Percentiles rank a stretch among this genome's conserved stretches.
These are phyloP conservation scores for Balaeniceps rex DNA, from an alignment of 2,113 vertebrate genomes.

Conservation along the genomic window DNA sequence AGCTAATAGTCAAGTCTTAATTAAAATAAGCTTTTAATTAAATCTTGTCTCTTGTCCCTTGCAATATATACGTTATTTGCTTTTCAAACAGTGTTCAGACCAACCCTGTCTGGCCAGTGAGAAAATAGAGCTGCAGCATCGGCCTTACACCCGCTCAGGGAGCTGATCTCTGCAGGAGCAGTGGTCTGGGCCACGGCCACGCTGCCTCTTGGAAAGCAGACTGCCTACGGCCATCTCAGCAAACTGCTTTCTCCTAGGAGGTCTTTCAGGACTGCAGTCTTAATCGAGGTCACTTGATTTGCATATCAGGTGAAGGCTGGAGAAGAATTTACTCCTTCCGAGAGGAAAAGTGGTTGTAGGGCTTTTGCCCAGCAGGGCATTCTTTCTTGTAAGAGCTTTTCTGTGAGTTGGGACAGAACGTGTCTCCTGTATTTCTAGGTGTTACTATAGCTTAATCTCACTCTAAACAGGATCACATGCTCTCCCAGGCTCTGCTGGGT, in stretches of 20 bases:
- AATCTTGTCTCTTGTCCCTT: background rate
- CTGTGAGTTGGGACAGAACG: background rate
- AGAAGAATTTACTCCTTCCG: background rate
- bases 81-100: background rate
- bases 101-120: background rate
- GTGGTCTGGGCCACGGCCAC: background rate
- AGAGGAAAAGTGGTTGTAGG: background rate
- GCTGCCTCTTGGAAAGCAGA: background rate
- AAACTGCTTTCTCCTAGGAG: background rate
- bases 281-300: background rate
- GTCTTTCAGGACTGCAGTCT: background rate
- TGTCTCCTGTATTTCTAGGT: background rate
- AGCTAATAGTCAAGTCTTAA: background rate
- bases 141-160: background rate
- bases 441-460: background rate
- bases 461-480: background rate
- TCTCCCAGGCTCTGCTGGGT: background rate
- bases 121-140: background rate
- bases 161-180: background rate
- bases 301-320: background rate
- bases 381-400: slow-evolving; percentile 29
- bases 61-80: background rate
- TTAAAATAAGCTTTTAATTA: slow-evolving; percentile 18
- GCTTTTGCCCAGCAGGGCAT: slow-evolving; percentile 7
- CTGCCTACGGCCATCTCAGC: background rate